Base-by-base conservation (phyloP, 2,113 vertebrate species). In the Mungos mungo region DNA sequence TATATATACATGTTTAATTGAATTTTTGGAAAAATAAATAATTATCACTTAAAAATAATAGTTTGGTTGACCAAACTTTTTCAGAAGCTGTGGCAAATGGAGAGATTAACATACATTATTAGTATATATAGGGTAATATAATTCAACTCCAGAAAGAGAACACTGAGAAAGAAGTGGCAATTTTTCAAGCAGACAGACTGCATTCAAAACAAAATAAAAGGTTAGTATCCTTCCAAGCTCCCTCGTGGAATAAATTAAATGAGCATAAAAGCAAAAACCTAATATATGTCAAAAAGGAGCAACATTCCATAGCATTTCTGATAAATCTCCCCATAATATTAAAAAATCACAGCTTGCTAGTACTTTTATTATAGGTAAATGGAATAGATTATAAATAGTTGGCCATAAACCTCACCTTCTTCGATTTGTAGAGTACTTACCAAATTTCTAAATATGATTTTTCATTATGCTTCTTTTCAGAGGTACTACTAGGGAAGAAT, bases 381-480 rank as follows among this genome's bases (percentile, higher is more conserved):
- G n/a, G 54, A 89, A 88, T 21, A 45, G 57, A 88, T 96, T 52
- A 83, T 41, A 92, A 92, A 79, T 60, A 84, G 86, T 60, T 35
- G 94, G 65, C 79, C 87, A 83, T 1, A 1, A 97, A 45, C 1
- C 8, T 0, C 47, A 52, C 65, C 60, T 33, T 33, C 71, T 96
- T 80, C 86, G 0, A 45, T 96, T 96, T 95, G 82, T 95, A 93
- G 94, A 97, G 79, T 2, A 65, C 85, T 97, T 91, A 91, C 76
- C 50, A 90, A 23, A 84, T 96, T 98, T 97, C 94, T 85, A 96
- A 95, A 95, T 72, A 80, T 77, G 38, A 76, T 97, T 98, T 98
- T 98, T 92, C 87, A 87, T 97, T 95, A 98, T 27, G 23, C 25
- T 96, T 18, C 77, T 95, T 95, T 47, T 94, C 95, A 87, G 88